Evolutionary conservation across 1,140 invertebrate genomes (phyloP).

Genomic region (Trichoplusia ni): DNA sequence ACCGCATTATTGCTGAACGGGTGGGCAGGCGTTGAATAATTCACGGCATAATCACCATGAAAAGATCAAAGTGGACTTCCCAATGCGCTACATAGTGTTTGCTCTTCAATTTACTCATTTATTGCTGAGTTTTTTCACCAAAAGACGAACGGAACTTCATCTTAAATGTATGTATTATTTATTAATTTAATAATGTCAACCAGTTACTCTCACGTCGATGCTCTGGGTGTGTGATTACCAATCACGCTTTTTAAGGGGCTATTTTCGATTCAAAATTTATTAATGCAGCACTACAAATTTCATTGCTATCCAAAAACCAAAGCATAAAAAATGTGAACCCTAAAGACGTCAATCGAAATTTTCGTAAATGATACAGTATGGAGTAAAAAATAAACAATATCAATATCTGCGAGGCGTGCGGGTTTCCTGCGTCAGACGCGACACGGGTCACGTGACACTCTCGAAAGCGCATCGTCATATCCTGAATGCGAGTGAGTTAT

Average conservation of each 20-base stretch:
- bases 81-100: constrained; percentile 38
- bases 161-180: no score
- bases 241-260: no score
- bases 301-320: no score
- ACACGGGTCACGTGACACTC: constrained; percentile 44
- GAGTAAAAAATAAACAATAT: constrained; percentile 33
- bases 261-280: no score
- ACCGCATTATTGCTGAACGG: constrained; percentile 15
- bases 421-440: constrained; percentile 61
- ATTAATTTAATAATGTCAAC: no score
- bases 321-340: constrained; percentile 3
- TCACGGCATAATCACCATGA: constrained; percentile 49
- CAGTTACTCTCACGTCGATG: no score
- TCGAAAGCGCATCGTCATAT: constrained; percentile 70
- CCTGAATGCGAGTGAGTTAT: no score
- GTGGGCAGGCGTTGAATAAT: constrained; percentile 47
- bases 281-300: no score
- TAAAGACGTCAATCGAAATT: not conserved
- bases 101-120: constrained; percentile 8
- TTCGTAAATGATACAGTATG: constrained; percentile 2
- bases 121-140: not conserved
- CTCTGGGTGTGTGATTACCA: no score
- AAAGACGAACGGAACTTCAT: no score
- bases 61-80: constrained; percentile 46
- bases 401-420: constrained; percentile 38